Evolutionary conservation across 2,888 invertebrate genomes (phyloP).

Genomic region (Aleiodes leptofemur): DNA sequence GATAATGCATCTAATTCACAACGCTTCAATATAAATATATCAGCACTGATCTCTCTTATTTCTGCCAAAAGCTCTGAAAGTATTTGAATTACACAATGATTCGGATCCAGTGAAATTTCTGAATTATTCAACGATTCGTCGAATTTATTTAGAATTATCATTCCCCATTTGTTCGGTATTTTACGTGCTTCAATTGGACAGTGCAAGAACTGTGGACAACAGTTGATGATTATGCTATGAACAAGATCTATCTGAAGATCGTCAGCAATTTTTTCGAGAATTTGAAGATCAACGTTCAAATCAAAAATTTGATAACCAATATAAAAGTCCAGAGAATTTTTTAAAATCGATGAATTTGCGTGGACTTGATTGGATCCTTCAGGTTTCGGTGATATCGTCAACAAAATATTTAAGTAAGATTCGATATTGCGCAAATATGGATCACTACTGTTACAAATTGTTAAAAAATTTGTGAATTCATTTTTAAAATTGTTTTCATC

Average conservation of each 20-base stretch:
- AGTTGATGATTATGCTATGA: constrained; percentile 84
- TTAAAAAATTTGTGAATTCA: constrained; percentile 56
- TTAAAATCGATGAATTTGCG: constrained; percentile 54
- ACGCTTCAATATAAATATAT: constrained; percentile 49
- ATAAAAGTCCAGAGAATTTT: constrained; percentile 63
- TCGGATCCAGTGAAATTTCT: constrained; percentile 61
- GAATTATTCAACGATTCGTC: constrained; percentile 56
- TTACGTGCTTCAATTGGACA: constrained; percentile 52
- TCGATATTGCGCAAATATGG: constrained; percentile 62
- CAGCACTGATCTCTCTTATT: constrained; percentile 52
- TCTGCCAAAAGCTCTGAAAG: constrained; percentile 62
- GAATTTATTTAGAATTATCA: constrained; percentile 71
- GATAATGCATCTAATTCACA: constrained; percentile 53
- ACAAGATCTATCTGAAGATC: constrained; percentile 85
- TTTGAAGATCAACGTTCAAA: constrained; percentile 81
- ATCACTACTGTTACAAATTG: constrained; percentile 56
- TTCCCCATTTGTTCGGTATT: constrained; percentile 58
- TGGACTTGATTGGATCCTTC: constrained; percentile 39
- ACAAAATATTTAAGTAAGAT: constrained; percentile 62
- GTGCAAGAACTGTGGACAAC: constrained; percentile 81
- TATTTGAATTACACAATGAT: constrained; percentile 66
- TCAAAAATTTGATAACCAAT: constrained; percentile 79
- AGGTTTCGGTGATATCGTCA: constrained; percentile 60
- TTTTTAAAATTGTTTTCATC: constrained; percentile 42
- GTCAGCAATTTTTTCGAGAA: constrained; percentile 82